phyloP scores from a whole-genome alignment of 2,113 vertebrate species.

The Hypanus sabinus region DNA sequence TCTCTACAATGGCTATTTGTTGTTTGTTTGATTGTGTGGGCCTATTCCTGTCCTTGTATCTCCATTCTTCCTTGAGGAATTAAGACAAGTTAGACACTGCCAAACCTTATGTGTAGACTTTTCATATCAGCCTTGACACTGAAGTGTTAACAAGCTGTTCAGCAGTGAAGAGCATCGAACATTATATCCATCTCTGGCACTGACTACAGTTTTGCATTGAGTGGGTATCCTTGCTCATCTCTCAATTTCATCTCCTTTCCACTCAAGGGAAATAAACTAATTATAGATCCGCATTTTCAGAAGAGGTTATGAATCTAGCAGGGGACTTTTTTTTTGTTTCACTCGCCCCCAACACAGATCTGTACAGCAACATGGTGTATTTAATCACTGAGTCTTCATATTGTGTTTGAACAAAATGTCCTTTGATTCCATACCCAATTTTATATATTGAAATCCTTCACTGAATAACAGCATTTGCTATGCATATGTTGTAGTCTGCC shows the following conservation, averaged over 20 bases:
- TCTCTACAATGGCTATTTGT: not conserved
- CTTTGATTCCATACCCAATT: not conserved
- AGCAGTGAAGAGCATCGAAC: not conserved
- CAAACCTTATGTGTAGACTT: not conserved
- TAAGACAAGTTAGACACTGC: not conserved
- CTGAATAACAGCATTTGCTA: not conserved
- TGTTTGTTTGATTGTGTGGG: not conserved
- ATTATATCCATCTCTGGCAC: not conserved
- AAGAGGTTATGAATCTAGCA: not conserved
- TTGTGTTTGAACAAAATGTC: not conserved
- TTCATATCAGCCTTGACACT: not conserved
- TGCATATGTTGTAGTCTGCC: not conserved
- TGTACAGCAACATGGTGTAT: not conserved
- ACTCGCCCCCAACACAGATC: not conserved
- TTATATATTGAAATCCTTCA: not conserved
- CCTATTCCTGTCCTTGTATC: not conserved
- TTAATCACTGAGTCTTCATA: not conserved
- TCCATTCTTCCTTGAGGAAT: not conserved
- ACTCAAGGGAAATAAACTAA: not conserved
- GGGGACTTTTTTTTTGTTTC: not conserved
- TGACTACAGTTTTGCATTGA: not conserved
- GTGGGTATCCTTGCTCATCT: not conserved
- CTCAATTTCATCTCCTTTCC: not conserved
- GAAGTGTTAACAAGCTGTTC: not conserved
- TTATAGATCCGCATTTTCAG: not conserved